Evolutionary conservation across 2,113 vertebrate species (phyloP).

Genomic region (Scolopax mira): DNA sequence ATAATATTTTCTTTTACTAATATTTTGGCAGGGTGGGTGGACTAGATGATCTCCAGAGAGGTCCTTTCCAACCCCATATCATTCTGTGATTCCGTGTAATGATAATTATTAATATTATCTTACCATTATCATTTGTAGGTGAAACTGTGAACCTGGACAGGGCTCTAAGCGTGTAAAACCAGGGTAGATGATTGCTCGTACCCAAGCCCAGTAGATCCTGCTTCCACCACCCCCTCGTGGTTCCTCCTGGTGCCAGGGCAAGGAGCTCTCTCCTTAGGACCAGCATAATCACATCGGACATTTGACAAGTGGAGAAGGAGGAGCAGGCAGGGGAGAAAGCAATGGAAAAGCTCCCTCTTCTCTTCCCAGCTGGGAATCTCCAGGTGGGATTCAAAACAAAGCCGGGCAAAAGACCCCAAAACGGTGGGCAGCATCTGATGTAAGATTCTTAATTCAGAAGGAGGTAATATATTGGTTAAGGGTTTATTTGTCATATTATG

Average conservation of each 20-base stretch:
- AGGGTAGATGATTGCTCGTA: rapidly evolving
- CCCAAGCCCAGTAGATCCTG: rapidly evolving
- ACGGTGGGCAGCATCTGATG: neutral
- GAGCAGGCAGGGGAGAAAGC: neutral
- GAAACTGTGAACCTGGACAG: neutral
- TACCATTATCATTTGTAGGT: neutral
- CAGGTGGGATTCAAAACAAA: neutral
- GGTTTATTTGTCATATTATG: neutral
- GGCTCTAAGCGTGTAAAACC: neutral
- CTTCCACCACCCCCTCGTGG: neutral
- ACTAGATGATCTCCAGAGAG: too few species aligned
- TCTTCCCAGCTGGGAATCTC: neutral
- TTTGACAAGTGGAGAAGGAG: neutral
- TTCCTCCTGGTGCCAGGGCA: neutral
- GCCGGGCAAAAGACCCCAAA: neutral
- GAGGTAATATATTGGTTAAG: neutral
- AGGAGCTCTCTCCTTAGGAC: neutral
- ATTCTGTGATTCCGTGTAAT: too few species aligned
- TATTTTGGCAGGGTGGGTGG: too few species aligned
- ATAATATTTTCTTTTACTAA: too few species aligned
- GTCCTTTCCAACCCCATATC: too few species aligned
- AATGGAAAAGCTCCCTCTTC: neutral
- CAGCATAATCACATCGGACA: neutral
- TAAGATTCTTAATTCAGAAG: neutral
- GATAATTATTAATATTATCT: neutral